These are phyloP conservation scores for Chrysogorgia sp. DNA, from an alignment of 92 coral and sea anemone species.

Conservation along the genomic window DNA sequence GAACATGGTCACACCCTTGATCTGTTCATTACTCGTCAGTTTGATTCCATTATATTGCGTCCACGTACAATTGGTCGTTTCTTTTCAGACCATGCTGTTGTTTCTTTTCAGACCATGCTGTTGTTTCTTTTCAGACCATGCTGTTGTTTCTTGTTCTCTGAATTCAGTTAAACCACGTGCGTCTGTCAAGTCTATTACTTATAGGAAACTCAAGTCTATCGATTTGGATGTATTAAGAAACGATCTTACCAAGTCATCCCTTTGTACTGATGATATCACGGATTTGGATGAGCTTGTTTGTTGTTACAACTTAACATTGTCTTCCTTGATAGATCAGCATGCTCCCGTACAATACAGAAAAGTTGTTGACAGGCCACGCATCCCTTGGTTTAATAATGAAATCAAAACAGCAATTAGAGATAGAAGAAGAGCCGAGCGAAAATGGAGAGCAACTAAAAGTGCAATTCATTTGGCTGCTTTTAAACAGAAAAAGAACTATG, in stretches of 20 bases:
- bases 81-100: no score
- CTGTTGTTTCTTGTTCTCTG: no score
- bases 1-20: no score
- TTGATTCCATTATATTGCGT: not conserved
- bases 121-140: no score
- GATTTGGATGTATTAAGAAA: not conserved
- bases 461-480: conserved; percentile 38
- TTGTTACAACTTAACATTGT: not conserved
- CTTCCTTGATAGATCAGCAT: not conserved
- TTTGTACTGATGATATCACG: not conserved
- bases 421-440: conserved; percentile 60
- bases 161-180: not conserved
- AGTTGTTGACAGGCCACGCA: not conserved
- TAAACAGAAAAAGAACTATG: conserved; percentile 60
- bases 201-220: no score
- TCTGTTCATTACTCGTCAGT: conserved; percentile 5
- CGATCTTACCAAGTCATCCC: conserved; percentile 1
- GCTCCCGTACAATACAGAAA: not conserved
- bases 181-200: not conserved
- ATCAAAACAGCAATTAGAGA: conserved; percentile 9
- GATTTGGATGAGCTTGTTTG: not conserved
- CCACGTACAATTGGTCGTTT: not conserved
- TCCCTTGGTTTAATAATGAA: no score
- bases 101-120: no score
- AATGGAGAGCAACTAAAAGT: conserved; percentile 51